These are phyloP conservation scores for Chrysemys picta DNA, from an alignment of 2,113 vertebrate genomes.

Conservation along the genomic window DNA sequence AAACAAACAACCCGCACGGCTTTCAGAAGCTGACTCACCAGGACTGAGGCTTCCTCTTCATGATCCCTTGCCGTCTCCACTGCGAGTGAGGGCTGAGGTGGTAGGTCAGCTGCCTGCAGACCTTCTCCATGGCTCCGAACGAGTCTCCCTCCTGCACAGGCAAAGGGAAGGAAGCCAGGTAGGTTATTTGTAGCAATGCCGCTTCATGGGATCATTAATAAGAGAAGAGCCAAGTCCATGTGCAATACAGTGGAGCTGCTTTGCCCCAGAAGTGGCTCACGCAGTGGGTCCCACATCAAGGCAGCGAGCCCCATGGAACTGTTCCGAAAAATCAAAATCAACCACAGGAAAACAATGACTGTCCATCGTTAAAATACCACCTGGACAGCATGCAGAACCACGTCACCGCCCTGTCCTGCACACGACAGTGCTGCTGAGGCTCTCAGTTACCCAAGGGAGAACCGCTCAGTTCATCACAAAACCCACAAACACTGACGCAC, in stretches of 20 bases:
- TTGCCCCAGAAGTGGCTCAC: background rate
- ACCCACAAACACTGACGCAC: background rate
- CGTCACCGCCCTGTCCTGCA: background rate
- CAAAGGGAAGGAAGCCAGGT: background rate
- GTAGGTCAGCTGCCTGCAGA: constrained; percentile 97
- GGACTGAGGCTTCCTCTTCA: constrained; percentile 95
- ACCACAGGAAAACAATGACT: background rate
- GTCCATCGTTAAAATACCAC: background rate
- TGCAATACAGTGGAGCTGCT: background rate
- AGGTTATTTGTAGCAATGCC: background rate
- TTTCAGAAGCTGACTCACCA: constrained; percentile 83
- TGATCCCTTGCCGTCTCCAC: constrained; percentile 92
- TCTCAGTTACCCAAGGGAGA: background rate
- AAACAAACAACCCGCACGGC: rapidly evolving
- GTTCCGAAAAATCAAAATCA: background rate
- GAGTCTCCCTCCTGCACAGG: constrained; percentile 89
- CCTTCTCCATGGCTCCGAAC: constrained; percentile 94
- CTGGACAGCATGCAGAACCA: background rate
- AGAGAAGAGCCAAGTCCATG: background rate
- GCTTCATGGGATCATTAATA: background rate
- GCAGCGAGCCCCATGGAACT: background rate
- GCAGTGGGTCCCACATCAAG: background rate
- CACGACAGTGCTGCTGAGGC: background rate
- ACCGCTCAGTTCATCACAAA: background rate
- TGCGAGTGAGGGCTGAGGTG: constrained; percentile 98